Base-by-base conservation (phyloP, 2,888 invertebrate species). In the Cecidostiba fungosa region DNA sequence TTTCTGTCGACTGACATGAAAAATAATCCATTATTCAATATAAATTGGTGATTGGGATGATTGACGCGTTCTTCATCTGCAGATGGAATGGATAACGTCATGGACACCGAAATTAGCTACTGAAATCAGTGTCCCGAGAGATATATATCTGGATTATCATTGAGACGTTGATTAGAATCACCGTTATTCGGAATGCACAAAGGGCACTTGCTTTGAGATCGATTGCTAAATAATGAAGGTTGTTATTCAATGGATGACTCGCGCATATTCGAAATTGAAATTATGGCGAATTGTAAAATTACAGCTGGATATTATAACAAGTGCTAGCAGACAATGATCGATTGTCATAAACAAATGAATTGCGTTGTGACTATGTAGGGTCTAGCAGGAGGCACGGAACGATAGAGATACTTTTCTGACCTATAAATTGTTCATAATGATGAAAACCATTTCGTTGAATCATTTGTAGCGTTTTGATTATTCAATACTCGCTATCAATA, bases 101-200 rank as follows among this genome's bases (percentile, higher is more conserved):
- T 23, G 16, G 29, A 66, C 43, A 12, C 26, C 16, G 66, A 5
- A 66, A 66, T 66, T 29, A 66, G 29, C 29, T 66, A 66, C 66
- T 29, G 29, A 29, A 29, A 26, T 66, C 29, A 29, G 29, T 66
- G 4, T 29, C 12, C 14, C 66, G 10, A 14, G 1, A 29, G 23
- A 59, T 10, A 26, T 10, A 26, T 66, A 66, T 29, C 29, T 66
- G 66, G 29, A 14, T 26, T 26, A 66, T 66, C 66, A 2, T n/a
- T n/a, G 54, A 54, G 29, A 66, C 29, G 66, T 14, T 66, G 29
- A 66, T 66, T 66, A 66, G 66, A 66, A 66, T 66, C 66, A 66
- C 14, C 29, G 10, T 66, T 23, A 66, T 66, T 14, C 66, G 12
- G 23, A 6, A 66, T 62, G 26, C 29, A 66, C 66, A 66, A 66